Percentiles rank a stretch among this genome's conserved stretches.
phyloP scores from a whole-genome alignment of 2,797 vertebrate genomes.

The Enteromius thamalakanensis region DNA sequence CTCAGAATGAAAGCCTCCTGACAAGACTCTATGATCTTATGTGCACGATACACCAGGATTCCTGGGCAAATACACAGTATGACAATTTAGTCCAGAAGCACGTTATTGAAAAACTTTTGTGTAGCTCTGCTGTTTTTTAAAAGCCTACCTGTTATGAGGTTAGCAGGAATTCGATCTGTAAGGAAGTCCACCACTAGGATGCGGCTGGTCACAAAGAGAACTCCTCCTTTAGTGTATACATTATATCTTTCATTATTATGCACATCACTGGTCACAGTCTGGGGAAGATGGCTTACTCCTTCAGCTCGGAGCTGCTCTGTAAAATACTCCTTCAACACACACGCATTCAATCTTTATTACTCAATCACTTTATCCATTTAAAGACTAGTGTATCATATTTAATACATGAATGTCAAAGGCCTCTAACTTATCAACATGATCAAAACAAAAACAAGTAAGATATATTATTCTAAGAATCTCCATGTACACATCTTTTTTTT shows the following conservation, averaged over 20 bases:
- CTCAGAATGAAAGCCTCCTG: constrained; percentile 97
- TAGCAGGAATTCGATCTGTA: constrained; percentile 91
- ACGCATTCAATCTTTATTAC: neutral
- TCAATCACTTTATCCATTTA: neutral
- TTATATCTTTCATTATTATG: constrained; percentile 83
- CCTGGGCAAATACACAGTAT: constrained; percentile 71
- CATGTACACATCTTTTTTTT: neutral
- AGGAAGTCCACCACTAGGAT: constrained; percentile 98
- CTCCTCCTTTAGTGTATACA: constrained; percentile 91
- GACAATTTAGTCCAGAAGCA: neutral
- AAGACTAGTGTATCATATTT: neutral
- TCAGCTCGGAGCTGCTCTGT: constrained; percentile 88
- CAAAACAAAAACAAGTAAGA: neutral
- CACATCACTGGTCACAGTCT: constrained; percentile 89
- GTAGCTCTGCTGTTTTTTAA: neutral
- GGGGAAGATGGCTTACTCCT: constrained; percentile 87
- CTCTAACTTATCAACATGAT: neutral
- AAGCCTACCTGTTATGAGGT: constrained; percentile 85
- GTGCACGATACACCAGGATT: constrained; percentile 94
- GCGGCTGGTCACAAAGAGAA: constrained; percentile 94
- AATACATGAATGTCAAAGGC: neutral
- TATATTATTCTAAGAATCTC: neutral
- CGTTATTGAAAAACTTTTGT: neutral
- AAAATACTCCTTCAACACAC: constrained; percentile 86
- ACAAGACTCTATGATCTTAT: constrained; percentile 96